Conservation (phyloP, 2,113 vertebrate genomes). For the Ptilonorhynchus violaceus region DNA sequence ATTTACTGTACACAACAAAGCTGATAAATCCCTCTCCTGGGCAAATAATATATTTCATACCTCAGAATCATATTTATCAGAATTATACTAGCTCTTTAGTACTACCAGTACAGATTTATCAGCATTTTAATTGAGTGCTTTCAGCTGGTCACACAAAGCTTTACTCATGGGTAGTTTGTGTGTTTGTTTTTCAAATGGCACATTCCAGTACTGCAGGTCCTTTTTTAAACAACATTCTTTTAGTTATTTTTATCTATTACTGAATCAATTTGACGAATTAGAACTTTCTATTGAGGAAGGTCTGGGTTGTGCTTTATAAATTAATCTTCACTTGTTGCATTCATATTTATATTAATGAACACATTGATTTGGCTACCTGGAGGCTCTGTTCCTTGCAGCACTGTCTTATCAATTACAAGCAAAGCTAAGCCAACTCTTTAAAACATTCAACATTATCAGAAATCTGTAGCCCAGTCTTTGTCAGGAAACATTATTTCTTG, state of each 20-base stretch:
- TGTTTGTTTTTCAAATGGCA: neutral
- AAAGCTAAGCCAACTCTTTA: neutral
- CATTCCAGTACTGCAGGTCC: neutral
- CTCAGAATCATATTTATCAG: neutral
- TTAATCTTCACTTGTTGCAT: neutral
- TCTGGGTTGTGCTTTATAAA: neutral
- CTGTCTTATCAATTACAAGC: neutral
- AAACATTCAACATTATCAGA: neutral
- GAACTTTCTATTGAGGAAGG: neutral
- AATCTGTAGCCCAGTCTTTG: neutral
- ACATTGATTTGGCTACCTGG: neutral
- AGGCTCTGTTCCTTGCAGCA: neutral
- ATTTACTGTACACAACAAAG: slow-evolving; percentile 18
- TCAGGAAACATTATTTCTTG: neutral
- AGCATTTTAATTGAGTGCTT: neutral
- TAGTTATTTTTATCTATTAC: neutral
- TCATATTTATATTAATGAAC: neutral
- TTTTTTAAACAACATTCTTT: neutral
- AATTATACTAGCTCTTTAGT: neutral
- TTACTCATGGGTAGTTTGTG: neutral
- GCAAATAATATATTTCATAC: neutral
- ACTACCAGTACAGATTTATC: neutral
- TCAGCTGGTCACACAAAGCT: neutral
- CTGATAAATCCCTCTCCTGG: neutral
- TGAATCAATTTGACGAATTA: neutral